phyloP scores from a whole-genome alignment of 2,113 vertebrate genomes.

The Rhipidura dahli region DNA sequence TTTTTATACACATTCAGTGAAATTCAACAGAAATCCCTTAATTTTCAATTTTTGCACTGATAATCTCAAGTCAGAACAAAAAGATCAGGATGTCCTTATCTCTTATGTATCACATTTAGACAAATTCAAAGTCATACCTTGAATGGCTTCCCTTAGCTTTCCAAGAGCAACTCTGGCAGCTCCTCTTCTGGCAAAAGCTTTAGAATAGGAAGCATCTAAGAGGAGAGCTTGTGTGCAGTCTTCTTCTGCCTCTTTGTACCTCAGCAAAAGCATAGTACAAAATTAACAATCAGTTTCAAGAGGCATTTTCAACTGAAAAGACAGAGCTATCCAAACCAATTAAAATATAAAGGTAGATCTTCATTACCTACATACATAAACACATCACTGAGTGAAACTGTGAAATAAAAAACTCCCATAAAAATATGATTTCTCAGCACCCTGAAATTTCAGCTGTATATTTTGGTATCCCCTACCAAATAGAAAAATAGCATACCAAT shows the following conservation, averaged over 20 bases:
- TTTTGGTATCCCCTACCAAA: no score
- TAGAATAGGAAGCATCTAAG: slow-evolving; percentile 87
- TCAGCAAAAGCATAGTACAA: slow-evolving; percentile 43
- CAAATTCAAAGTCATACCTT: slow-evolving; percentile 74
- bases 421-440: not conserved
- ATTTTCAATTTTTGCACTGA: not conserved
- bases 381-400: not conserved
- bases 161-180: slow-evolving; percentile 86
- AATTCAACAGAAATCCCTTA: not conserved
- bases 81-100: not conserved
- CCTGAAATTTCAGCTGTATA: not conserved
- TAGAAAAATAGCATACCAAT: no score
- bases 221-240: slow-evolving; percentile 87
- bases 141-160: slow-evolving; percentile 82
- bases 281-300: not conserved
- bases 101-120: not conserved
- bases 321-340: not conserved
- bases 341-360: not conserved
- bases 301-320: not conserved
- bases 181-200: slow-evolving; percentile 92
- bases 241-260: slow-evolving; percentile 88
- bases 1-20: not conserved
- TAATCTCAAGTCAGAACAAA: not conserved
- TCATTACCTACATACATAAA: not conserved
- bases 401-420: not conserved